Percentiles rank a stretch among this genome's conserved stretches.
These are phyloP conservation scores for Drosophila macrothrix DNA, from an alignment of 2,888 invertebrate species.

Conservation along the genomic window DNA sequence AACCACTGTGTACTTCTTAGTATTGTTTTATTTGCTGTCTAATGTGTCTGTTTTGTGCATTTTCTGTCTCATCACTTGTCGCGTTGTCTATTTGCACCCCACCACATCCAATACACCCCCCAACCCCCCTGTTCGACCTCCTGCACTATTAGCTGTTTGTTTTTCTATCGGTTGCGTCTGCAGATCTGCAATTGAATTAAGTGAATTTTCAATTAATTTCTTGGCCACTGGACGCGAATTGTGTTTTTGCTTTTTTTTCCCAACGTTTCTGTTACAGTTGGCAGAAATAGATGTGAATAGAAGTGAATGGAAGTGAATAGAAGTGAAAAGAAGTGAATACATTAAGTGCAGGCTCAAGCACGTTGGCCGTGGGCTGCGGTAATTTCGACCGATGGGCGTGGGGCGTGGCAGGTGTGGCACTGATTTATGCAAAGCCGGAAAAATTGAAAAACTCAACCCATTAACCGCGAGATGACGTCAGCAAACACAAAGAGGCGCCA, in stretches of 20 bases:
- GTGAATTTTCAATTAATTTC: conserved; percentile 61
- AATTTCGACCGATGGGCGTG: not conserved
- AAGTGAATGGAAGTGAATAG: conserved; percentile 1
- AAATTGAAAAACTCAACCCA: conserved; percentile 20
- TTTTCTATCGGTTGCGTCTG: conserved; percentile 42
- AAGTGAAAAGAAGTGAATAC: not conserved
- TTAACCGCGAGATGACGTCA: conserved; percentile 40
- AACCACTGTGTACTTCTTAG: conserved; percentile 37
- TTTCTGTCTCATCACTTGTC: conserved; percentile 59
- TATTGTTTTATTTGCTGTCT: conserved; percentile 29
- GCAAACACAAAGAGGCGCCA: not conserved
- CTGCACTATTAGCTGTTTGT: conserved; percentile 16
- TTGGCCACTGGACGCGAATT: conserved; percentile 28
- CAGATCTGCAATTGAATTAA: conserved; percentile 59
- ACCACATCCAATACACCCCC: not conserved
- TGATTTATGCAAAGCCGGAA: conserved; percentile 67
- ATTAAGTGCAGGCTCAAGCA: conserved; percentile 39
- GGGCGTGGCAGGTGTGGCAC: conserved; percentile 33
- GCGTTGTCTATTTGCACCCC: conserved; percentile 41
- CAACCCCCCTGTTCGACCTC: not conserved
- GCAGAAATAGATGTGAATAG: conserved; percentile 10
- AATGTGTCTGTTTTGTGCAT: conserved; percentile 58
- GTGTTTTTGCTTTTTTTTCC: not conserved
- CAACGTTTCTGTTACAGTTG: conserved; percentile 3
- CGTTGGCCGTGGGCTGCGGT: conserved; percentile 16